Base-by-base conservation (phyloP, 2,888 invertebrate genomes). In the Calameuta filiformis region DNA sequence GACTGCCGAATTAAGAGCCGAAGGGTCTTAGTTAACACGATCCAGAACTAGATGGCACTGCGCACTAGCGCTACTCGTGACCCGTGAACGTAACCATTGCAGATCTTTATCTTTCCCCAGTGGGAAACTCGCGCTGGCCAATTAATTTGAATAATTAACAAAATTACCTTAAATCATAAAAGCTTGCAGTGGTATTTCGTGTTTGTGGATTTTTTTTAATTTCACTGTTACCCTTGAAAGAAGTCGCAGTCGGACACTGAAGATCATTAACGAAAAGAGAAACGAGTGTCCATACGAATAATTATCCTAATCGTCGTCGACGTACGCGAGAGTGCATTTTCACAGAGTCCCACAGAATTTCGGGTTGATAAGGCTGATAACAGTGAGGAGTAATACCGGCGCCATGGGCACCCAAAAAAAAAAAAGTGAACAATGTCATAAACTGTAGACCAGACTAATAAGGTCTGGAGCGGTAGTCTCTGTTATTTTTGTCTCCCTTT, bases 131-230 rank as follows among this genome's bases (percentile, higher is more conserved):
- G 9, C 23, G 23, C 56, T 56, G 23, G 9, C 9, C 79, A 79
- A 82, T 82, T 85, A 83, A 82, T 84, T 82, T 80, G 77, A 79
- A 76, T 85, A 87, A 88, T 89, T 85, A 88, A 86, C 80, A 78
- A 85, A 88, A 87, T 87, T 83, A 87, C 56, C 23, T 6, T 23
- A 56, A 56, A 56, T 9, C 23, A 3, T 56, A 56, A 23, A 15
- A 9, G 6, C 6, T 15, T 23, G 2, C 1, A 23, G 2, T 56
- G 23, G 15, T 9, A 56, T 56, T 9, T 56, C 23, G 9, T 56
- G 56, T 23, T 15, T 56, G 1, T 23, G 23, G 9, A 56, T 1
- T 56, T 23, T 23, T 9, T 0, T 23, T 23, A 56, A 56, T 56
- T 23, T 23, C 23, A 23, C 9, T 56, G 9, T 23, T 23, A 23